Conservation (phyloP, 2,888 invertebrate genomes). For the Drosophila algonquin region DNA sequence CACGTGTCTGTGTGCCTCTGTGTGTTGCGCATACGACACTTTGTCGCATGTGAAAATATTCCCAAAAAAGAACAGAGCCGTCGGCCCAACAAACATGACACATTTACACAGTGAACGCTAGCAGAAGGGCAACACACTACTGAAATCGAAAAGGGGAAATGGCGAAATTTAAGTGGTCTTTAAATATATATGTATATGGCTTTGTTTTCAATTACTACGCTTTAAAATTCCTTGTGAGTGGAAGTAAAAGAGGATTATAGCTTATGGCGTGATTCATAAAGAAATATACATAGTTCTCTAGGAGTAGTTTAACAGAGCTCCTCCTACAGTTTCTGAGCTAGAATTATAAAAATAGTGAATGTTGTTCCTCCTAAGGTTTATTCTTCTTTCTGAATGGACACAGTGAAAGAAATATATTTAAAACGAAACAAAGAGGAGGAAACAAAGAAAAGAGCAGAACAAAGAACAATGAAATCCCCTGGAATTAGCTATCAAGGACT, state of each 20-base stretch:
- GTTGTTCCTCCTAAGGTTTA: neutral
- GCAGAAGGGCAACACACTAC: neutral
- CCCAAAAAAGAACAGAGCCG: slow-evolving; percentile 15
- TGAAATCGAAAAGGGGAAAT: neutral
- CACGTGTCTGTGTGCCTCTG: neutral
- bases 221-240: neutral
- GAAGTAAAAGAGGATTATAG: neutral
- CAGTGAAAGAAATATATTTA: slow-evolving; percentile 3
- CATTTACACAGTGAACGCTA: slow-evolving; percentile 16
- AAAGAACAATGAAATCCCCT: slow-evolving; percentile 28
- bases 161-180: neutral
- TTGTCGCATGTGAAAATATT: slow-evolving; percentile 21
- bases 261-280: neutral
- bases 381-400: neutral
- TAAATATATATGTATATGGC: neutral
- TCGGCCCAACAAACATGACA: slow-evolving; percentile 14
- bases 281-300: neutral
- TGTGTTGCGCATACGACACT: slow-evolving; percentile 26
- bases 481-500: slow-evolving; percentile 12
- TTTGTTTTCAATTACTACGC: neutral
- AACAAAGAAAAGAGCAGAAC: slow-evolving; percentile 10
- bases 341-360: neutral
- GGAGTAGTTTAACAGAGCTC: neutral
- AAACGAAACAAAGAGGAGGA: slow-evolving; percentile 9
- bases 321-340: neutral